Evolutionary conservation across 2,797 vertebrate genomes (phyloP), one percentile per base, ranked within the genome.

Genomic region (Lates japonicus): DNA sequence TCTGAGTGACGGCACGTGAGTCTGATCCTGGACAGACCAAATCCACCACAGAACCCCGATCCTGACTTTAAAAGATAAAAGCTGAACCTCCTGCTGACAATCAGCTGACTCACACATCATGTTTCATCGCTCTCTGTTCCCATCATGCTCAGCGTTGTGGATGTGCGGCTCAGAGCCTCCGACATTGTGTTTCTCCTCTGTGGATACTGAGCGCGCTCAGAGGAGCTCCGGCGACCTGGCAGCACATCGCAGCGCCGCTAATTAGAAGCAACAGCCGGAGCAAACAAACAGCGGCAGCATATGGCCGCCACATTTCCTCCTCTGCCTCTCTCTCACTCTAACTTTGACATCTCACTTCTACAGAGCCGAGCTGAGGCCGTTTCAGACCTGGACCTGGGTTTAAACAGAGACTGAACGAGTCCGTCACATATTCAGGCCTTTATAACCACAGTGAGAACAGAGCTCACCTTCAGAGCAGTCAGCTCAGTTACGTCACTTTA

Each of bases 201-300:
- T 29, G 65, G 29, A 58, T n/a, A 55, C 55, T 19, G 71, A 85
- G 80, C 64, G 35, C 0, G 39, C 76, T 80, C 74, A 72, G 58
- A 20, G 29, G 73, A 61, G 74, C 65, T 63, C 48, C 31, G 71
- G 75, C 66, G 61, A 77, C 69, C 84, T 86, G 86, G 87, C 88
- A 89, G 76, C 74, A 84, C 78, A 79, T 84, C 55, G 73, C 73
- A 77, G 75, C 46, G 48, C 68, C 48, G 67, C 88, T 93, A 93
- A 94, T 92, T 85, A 91, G 84, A 90, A 89, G 85, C 90, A 90
- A 84, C 83, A 82, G 84, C 71, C 74, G 54, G 70, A 76, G 81
- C 80, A 88, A 90, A 90, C 86, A 90, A 92, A 91, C 88, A 89
- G 60, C 76, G 22, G 76, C 79, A 76, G 62, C 91, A 94, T 87